Evolutionary conservation across 2,888 invertebrate genomes (phyloP).

Genomic region (Ophion ventricosus): DNA sequence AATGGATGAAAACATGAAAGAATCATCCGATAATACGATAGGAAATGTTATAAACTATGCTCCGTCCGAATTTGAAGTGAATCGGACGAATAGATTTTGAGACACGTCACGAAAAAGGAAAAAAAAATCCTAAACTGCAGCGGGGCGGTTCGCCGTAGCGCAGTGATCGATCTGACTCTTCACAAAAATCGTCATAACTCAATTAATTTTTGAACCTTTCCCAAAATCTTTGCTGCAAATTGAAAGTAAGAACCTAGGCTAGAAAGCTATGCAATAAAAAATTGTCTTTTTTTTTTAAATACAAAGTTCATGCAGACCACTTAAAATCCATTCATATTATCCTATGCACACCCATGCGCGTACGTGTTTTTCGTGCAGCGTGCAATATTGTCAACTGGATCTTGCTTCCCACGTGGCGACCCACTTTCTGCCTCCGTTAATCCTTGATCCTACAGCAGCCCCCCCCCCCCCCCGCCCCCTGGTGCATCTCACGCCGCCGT

Average conservation of each 20-base stretch:
- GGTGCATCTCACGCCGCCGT: conserved; percentile 9
- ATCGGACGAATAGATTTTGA: no score
- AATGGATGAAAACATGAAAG: no score
- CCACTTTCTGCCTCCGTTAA: conserved; percentile 39
- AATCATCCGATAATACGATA: no score
- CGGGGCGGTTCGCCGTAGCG: background rate
- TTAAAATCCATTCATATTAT: background rate
- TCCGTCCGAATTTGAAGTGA: no score
- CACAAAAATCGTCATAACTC: background rate
- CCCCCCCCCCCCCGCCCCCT: background rate
- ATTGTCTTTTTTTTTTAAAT: no score
- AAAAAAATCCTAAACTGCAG: no score
- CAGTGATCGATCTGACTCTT: background rate
- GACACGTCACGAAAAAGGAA: no score
- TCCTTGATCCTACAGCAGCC: conserved; percentile 23
- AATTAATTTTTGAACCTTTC: background rate
- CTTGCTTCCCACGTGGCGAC: conserved; percentile 43
- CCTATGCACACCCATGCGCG: background rate
- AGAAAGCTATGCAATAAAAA: background rate
- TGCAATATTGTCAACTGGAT: conserved; percentile 15
- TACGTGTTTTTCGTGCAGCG: background rate
- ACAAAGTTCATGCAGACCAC: no score
- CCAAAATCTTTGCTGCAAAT: background rate
- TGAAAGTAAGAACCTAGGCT: background rate
- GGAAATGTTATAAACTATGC: no score